A percentile compares a stretch with the other conserved stretches of the same genome.
Conservation (phyloP, 2,888 invertebrate species). For the Esperia sulphurella region DNA sequence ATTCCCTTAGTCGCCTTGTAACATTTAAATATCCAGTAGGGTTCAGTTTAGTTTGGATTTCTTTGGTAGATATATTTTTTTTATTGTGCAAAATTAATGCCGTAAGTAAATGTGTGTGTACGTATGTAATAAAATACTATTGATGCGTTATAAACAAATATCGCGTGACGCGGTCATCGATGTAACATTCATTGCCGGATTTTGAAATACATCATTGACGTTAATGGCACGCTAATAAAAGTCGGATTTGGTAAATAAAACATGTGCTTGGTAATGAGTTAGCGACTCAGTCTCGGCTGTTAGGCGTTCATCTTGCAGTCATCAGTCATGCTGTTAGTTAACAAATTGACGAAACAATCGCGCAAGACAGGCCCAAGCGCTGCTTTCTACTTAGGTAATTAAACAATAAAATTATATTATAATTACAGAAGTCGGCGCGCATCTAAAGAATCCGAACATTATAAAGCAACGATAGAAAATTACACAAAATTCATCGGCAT, state of each 20-base stretch:
- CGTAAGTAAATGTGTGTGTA: too few relatives aligned
- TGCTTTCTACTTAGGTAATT: constrained; percentile 54
- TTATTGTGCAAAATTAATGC: too few relatives aligned
- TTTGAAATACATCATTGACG: constrained; percentile 7
- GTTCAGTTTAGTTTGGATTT: too few relatives aligned
- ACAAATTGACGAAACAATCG: constrained; percentile 30
- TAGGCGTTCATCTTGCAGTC: constrained; percentile 14
- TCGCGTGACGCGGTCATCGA: constrained; percentile 6
- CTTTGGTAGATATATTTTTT: too few relatives aligned
- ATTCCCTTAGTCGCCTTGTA: too few relatives aligned
- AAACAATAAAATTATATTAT: constrained; percentile 45
- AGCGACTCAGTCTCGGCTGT: constrained; percentile 26
- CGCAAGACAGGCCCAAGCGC: constrained; percentile 19
- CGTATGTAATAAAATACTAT: too few relatives aligned
- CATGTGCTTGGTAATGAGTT: constrained; percentile 33
- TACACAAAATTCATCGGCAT: constrained; percentile 58
- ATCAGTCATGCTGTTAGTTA: constrained; percentile 29
- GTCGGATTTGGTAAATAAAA: constrained; percentile 48
- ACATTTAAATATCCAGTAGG: too few relatives aligned
- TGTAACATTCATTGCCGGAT: not conserved
- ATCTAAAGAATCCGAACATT: constrained; percentile 14
- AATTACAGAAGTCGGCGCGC: constrained; percentile 26
- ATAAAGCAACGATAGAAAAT: constrained; percentile 50
- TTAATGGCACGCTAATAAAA: constrained; percentile 22
- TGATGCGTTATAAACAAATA: not conserved